phyloP scores from a whole-genome alignment of 2,888 invertebrate species.

The Diloba caeruleocephala region DNA sequence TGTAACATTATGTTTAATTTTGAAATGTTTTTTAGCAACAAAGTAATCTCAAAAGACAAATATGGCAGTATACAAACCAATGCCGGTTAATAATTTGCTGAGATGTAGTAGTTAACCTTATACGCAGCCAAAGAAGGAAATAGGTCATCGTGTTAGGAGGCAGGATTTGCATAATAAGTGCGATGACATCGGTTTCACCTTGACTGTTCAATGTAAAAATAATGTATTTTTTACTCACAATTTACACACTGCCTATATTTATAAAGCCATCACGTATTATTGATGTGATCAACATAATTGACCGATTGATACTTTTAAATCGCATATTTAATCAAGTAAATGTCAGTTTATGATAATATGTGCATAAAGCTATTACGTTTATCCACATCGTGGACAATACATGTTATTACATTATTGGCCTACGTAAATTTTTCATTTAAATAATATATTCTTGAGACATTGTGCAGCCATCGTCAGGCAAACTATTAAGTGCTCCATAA shows the following conservation, averaged over 20 bases:
- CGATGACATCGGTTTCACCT: constrained; percentile 59
- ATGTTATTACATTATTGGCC: too few relatives aligned
- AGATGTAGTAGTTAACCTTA: constrained; percentile 50
- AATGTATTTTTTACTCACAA: constrained; percentile 41
- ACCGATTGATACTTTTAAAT: constrained; percentile 25
- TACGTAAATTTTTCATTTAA: too few relatives aligned
- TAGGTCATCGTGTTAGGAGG: constrained; percentile 50
- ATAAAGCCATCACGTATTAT: constrained; percentile 24
- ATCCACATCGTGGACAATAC: too few relatives aligned
- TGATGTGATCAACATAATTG: constrained; percentile 23
- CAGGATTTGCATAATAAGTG: constrained; percentile 59
- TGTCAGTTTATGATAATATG: constrained; percentile 19
- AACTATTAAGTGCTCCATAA: too few relatives aligned
- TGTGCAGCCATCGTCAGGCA: too few relatives aligned
- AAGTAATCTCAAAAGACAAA: constrained; percentile 29
- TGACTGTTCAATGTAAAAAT: constrained; percentile 48
- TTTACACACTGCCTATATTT: constrained; percentile 16
- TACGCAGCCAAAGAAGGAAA: constrained; percentile 55
- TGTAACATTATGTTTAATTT: constrained; percentile 15
- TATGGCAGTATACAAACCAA: constrained; percentile 23
- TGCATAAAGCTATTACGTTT: constrained; percentile 11
- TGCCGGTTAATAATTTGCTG: constrained; percentile 35
- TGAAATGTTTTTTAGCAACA: constrained; percentile 26
- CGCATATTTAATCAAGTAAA: constrained; percentile 19
- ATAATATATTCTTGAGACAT: too few relatives aligned